Evolutionary conservation across 2,888 invertebrate genomes (phyloP).

Genomic region (Dynastes maya): DNA sequence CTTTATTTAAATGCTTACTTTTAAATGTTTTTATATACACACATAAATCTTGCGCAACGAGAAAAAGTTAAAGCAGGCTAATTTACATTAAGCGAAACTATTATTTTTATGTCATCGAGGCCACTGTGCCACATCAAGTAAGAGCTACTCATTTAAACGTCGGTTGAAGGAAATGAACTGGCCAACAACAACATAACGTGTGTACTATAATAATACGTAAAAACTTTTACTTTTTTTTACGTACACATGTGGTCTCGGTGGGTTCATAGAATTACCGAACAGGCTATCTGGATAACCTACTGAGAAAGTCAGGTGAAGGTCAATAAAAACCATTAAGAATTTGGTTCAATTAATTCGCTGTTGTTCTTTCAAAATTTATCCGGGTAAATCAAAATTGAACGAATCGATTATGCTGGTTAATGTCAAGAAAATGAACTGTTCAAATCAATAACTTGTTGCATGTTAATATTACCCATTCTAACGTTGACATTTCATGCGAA

Average conservation of each 20-base stretch:
- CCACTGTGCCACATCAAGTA: constrained; percentile 19
- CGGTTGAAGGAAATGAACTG: constrained; percentile 1
- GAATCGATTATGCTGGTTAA: constrained; percentile 15
- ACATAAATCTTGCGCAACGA: constrained; percentile 14
- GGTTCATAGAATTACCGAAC: no score
- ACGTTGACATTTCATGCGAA: background rate
- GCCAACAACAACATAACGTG: background rate
- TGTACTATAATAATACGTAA: background rate
- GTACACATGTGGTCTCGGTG: no score
- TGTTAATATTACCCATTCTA: background rate
- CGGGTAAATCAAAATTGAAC: background rate
- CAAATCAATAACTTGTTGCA: constrained; percentile 28
- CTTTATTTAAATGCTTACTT: no score
- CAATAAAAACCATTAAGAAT: background rate
- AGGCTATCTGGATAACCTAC: no score
- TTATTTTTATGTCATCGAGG: constrained; percentile 23
- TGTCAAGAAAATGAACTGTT: background rate
- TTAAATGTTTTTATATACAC: background rate
- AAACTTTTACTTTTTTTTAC: constrained; percentile 12
- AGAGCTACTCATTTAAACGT: constrained; percentile 12
- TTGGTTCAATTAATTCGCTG: background rate
- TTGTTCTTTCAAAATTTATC: no score
- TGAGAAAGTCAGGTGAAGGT: no score
- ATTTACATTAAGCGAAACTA: constrained; percentile 30
- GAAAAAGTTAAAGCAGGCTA: constrained; percentile 3